Percentiles rank a stretch among this genome's conserved stretches.
Evolutionary conservation across 2,888 invertebrate genomes (phyloP).

Genomic region (Stenodera caucasica): DNA sequence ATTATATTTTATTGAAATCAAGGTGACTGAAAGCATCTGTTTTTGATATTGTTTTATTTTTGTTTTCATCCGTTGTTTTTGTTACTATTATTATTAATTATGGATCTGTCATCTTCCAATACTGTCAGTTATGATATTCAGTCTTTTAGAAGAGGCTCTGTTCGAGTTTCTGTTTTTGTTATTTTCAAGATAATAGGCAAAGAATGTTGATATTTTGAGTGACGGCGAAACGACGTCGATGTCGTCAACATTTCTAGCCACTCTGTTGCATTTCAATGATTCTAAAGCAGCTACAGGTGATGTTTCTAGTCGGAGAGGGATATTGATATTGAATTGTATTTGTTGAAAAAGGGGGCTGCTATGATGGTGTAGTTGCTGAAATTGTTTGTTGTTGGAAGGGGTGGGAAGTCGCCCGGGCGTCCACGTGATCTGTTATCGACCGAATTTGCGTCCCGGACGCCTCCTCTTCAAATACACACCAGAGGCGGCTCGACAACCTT

Average conservation of each 20-base stretch:
- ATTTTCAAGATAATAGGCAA: background rate
- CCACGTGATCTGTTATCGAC: conserved; percentile 43
- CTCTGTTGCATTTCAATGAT: conserved; percentile 20
- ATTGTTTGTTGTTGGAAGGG: conserved; percentile 16
- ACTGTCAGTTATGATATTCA: too few relatives aligned
- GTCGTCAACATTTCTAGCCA: background rate
- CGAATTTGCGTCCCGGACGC: conserved; percentile 21
- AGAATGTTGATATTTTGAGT: background rate
- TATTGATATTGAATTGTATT: conserved; percentile 27
- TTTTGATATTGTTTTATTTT: too few relatives aligned
- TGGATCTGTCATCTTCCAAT: too few relatives aligned
- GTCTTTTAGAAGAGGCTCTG: too few relatives aligned
- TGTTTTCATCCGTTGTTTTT: too few relatives aligned
- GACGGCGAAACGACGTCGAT: background rate
- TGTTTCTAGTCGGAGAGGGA: conserved; percentile 28
- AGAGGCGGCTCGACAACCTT: background rate
- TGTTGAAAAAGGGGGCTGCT: conserved; percentile 17
- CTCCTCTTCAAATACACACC: conserved; percentile 24
- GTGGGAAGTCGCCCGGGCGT: conserved; percentile 37
- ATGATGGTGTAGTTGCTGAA: conserved; percentile 13
- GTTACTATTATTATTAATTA: too few relatives aligned
- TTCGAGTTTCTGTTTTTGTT: background rate
- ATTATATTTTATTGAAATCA: too few relatives aligned
- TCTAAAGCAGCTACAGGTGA: conserved; percentile 26
- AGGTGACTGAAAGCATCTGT: too few relatives aligned